A percentile compares a stretch with the other conserved stretches of the same genome.
Conservation (phyloP, 2,797 vertebrate genomes). For the Halcyon smyrnensis region DNA sequence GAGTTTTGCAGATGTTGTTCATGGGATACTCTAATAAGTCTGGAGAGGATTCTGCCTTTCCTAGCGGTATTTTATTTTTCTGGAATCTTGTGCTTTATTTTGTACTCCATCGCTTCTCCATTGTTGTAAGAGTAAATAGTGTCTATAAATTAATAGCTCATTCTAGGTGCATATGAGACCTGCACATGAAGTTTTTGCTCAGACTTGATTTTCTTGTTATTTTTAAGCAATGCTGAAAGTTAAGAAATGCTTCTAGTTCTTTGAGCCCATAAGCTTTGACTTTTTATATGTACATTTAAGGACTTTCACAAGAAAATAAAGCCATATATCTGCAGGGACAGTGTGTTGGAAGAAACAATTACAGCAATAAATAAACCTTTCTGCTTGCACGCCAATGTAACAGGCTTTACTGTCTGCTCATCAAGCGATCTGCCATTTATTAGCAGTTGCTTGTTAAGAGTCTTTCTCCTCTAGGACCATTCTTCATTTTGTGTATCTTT, state of each 20-base stretch:
- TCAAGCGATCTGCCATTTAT: not conserved
- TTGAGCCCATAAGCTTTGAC: not conserved
- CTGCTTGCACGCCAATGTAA: not conserved
- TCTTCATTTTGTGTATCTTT: not conserved
- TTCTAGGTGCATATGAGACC: not conserved
- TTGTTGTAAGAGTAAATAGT: not conserved
- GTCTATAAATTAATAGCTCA: not conserved
- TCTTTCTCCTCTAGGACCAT: not conserved
- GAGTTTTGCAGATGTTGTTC: not conserved
- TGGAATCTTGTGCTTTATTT: not conserved
- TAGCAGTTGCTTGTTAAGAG: not conserved
- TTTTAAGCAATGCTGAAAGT: not conserved
- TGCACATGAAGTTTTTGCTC: not conserved
- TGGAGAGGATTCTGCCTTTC: not conserved
- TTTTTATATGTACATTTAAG: not conserved
- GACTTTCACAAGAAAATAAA: not conserved
- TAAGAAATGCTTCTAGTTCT: not conserved
- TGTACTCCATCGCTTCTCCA: not conserved
- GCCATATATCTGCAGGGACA: not conserved
- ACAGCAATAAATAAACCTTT: not conserved
- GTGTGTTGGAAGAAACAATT: not conserved
- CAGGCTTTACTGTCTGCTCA: not conserved
- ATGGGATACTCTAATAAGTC: not conserved
- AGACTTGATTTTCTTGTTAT: not conserved
- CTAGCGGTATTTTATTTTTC: not conserved